Conservation (phyloP, 2,113 vertebrate genomes). For the Eptesicus fuscus region DNA sequence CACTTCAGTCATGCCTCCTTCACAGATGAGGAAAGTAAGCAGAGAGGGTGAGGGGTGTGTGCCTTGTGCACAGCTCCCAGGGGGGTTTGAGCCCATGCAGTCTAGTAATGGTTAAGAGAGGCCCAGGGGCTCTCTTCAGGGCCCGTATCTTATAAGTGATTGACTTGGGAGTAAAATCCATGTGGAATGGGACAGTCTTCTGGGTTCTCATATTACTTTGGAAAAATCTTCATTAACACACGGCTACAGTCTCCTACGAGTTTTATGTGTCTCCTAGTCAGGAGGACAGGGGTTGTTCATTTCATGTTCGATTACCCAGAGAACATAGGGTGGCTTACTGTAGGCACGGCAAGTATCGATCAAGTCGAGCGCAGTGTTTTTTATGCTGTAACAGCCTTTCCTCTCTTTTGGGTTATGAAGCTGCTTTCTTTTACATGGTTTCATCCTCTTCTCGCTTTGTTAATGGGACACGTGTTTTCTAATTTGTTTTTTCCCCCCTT, state of each 20-base stretch:
- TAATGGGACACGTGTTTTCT: background rate
- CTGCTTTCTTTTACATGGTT: background rate
- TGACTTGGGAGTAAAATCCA: background rate
- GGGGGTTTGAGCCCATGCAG: background rate
- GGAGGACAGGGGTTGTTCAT: background rate
- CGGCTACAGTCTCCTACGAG: background rate
- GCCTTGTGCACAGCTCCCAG: background rate
- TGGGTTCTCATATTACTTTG: background rate
- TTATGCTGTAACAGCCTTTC: background rate
- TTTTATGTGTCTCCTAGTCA: background rate
- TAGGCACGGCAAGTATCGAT: background rate
- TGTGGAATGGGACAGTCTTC: background rate
- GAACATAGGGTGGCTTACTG: background rate
- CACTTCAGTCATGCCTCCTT: accelerated
- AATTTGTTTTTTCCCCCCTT: background rate
- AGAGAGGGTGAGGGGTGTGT: background rate
- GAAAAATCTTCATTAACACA: background rate
- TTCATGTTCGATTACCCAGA: background rate
- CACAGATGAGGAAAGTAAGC: background rate
- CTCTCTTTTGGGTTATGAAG: background rate
- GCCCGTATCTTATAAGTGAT: accelerated
- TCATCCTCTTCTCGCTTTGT: background rate
- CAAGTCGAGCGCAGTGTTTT: background rate
- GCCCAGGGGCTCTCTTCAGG: background rate
- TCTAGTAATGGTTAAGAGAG: background rate